Evolutionary conservation across 2,888 invertebrate species (phyloP), one percentile per base, ranked within the genome.

Genomic region (Tortricodes alternella): DNA sequence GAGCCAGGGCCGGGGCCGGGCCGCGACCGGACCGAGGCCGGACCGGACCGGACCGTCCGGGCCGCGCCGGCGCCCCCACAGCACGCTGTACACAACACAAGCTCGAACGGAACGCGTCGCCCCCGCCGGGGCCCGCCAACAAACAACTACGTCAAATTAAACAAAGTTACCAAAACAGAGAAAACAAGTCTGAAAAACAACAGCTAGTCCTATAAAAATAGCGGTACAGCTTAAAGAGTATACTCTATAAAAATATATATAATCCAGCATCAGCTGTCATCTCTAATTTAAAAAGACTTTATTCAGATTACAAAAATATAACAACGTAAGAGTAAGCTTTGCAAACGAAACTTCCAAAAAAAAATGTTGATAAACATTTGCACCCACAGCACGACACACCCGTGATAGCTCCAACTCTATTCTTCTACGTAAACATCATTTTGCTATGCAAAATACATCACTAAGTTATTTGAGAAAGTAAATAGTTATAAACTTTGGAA

Each of bases 381-480:
- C 74, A 78, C 70, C 78, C 74, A 70, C 66, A 62, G 72, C 77
- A 67, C 76, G 65, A 73, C 74, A 72, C 76, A 69, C 72, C 69
- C 74, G 75, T 75, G 76, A 72, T 78, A 71, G 68, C 65, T 71
- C 75, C 77, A 70, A 78, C 73, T 74, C 70, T 80, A 81, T 76
- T 78, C 64, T 72, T 73, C 81, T 84, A 88, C 82, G 66, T 73
- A 81, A 84, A 89, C 79, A 81, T 71, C 74, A 84, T 87, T 89
- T 89, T 89, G 89, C 89, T 89, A 85, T 89, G 89, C 89, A 89
- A 89, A 89, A 87, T 85, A 85, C 80, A 78, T 83, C 84, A 85
- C 70, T 79, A 83, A 85, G 84, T 71, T 74, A 78, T 74, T 76
- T 69, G 67, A 76, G 77, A 80, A 78, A 78, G 69, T 80, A 82